Evolutionary conservation across 2,113 vertebrate species (phyloP).

Genomic region (Albula glossodonta): DNA sequence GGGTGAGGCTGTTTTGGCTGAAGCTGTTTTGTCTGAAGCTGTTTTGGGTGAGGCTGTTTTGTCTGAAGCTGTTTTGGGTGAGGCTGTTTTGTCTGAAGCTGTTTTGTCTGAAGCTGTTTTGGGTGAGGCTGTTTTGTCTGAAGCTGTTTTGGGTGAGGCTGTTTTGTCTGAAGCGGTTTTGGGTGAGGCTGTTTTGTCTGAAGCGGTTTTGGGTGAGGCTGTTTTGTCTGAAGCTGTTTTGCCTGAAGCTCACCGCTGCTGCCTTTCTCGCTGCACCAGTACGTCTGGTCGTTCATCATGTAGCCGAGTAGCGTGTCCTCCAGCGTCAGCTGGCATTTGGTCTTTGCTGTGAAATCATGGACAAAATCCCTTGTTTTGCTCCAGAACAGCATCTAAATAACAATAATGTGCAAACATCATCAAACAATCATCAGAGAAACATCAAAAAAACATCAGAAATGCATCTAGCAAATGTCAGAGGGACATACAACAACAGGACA

Average conservation of each 20-base stretch:
- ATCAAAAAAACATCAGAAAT: background rate
- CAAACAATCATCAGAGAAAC: background rate
- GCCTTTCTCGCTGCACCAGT: slow-evolving; percentile 79
- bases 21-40: background rate
- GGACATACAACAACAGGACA: too few relatives aligned
- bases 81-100: background rate
- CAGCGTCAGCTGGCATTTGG: slow-evolving; percentile 66
- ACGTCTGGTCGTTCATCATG: slow-evolving; percentile 63
- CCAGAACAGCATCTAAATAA: slow-evolving; percentile 81
- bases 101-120: background rate
- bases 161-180: background rate
- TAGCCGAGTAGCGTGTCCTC: slow-evolving; percentile 82
- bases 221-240: background rate
- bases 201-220: background rate
- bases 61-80: background rate
- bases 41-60: too few relatives aligned
- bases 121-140: background rate
- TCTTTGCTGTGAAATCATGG: slow-evolving; percentile 61
- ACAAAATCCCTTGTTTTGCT: slow-evolving; percentile 75
- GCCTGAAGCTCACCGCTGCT: slow-evolving; percentile 50
- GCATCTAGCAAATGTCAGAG: too few relatives aligned
- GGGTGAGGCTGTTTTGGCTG: background rate
- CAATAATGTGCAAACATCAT: background rate
- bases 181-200: background rate
- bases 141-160: background rate